A percentile compares a stretch with the other conserved stretches of the same genome.
These are phyloP conservation scores for Notarius lentiginosus DNA, from an alignment of 2,113 vertebrate genomes.

Conservation along the genomic window DNA sequence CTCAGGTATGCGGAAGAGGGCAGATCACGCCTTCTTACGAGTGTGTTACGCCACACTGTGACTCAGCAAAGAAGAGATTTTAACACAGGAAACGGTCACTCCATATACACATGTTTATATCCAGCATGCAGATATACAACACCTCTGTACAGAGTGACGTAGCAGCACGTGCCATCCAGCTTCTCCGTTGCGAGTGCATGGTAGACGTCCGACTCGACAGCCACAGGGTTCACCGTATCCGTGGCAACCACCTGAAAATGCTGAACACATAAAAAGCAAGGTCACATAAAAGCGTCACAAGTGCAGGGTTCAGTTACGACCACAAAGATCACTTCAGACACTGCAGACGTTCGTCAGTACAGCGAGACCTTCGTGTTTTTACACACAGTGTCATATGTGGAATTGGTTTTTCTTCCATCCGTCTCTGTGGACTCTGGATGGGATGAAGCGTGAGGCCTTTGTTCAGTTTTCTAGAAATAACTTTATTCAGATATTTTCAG, in stretches of 20 bases:
- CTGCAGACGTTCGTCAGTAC: too few relatives aligned
- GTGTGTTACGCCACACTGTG: too few relatives aligned
- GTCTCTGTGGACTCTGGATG: too few relatives aligned
- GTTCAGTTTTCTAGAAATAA: too few relatives aligned
- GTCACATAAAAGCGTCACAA: neutral
- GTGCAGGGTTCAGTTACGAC: neutral
- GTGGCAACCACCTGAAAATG: conserved; percentile 90
- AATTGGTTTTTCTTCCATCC: too few relatives aligned
- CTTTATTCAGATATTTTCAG: too few relatives aligned
- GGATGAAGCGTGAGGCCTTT: too few relatives aligned
- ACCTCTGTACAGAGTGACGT: conserved; percentile 84
- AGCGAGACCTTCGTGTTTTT: too few relatives aligned
- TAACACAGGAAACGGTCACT: neutral
- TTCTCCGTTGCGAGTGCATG: conserved; percentile 88
- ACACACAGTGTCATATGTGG: too few relatives aligned
- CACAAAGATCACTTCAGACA: neutral
- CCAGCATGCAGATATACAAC: conserved; percentile 38
- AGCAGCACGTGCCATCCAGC: conserved; percentile 96
- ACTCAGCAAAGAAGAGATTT: neutral
- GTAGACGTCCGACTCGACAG: conserved; percentile 78
- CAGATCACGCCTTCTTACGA: neutral
- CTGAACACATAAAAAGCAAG: conserved; percentile 62
- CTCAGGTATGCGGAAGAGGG: neutral
- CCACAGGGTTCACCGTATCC: conserved; percentile 80
- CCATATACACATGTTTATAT: neutral